phyloP scores from a whole-genome alignment of 92 coral and sea anemone species.

The Zoanthus solanderi region DNA sequence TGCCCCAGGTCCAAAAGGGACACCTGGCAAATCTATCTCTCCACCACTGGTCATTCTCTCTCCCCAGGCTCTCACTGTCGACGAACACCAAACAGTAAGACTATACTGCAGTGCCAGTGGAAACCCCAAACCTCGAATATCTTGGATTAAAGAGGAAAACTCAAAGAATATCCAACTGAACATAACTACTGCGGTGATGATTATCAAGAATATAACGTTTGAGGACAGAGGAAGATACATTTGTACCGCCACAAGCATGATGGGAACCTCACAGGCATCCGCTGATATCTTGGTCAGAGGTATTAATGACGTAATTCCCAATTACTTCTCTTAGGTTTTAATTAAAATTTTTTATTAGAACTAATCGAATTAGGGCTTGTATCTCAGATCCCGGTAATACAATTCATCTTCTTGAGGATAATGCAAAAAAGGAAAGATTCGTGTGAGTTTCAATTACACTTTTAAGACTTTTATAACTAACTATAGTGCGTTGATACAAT shows the following conservation, averaged over 20 bases:
- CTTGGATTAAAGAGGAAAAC: background rate
- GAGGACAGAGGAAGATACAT: conserved; percentile 13
- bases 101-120: background rate
- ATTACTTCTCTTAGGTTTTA: too few relatives aligned
- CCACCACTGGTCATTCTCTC: conserved; percentile 2
- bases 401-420: too few relatives aligned
- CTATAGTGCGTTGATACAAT: too few relatives aligned
- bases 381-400: too few relatives aligned
- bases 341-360: too few relatives aligned
- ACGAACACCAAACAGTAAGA: background rate
- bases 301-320: background rate
- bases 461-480: too few relatives aligned
- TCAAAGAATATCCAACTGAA: background rate
- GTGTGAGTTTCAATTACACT: too few relatives aligned
- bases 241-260: conserved; percentile 1
- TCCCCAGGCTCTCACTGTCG: background rate
- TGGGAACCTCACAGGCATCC: background rate
- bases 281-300: background rate
- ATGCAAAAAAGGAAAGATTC: too few relatives aligned
- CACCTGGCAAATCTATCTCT: background rate
- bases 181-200: background rate
- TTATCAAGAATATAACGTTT: background rate
- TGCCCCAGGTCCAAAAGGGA: background rate
- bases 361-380: too few relatives aligned
- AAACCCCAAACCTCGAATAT: background rate